phyloP scores from a whole-genome alignment of 2,113 vertebrate species.

The Elephantulus edwardii region DNA sequence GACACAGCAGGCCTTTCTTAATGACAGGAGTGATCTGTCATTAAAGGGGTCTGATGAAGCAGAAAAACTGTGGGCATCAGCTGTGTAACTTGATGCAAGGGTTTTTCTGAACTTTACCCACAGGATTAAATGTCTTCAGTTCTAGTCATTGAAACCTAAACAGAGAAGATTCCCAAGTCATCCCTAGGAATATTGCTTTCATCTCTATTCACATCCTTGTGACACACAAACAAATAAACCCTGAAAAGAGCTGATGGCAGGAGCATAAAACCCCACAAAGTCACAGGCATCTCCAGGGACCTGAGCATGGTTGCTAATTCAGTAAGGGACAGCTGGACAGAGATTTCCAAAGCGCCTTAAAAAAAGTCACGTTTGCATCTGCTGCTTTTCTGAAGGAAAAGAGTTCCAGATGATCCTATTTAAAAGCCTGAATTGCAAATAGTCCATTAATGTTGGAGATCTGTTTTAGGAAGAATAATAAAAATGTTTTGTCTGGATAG shows the following conservation, averaged over 20 bases:
- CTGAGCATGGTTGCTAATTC: not conserved
- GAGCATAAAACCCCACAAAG: not conserved
- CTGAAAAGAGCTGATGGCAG: not conserved
- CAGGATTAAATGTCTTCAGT: not conserved
- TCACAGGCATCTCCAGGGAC: not conserved
- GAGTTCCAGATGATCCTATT: conserved; percentile 1
- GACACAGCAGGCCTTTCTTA: not conserved
- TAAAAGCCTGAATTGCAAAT: conserved; percentile 47
- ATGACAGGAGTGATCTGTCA: not conserved
- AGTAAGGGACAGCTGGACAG: conserved; percentile 38
- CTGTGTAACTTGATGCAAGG: not conserved
- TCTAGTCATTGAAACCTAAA: not conserved
- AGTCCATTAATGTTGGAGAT: not conserved
- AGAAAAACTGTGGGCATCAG: not conserved
- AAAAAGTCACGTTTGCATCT: conserved; percentile 33
- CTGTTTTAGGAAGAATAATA: not conserved
- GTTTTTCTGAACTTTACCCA: not conserved
- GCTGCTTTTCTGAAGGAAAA: conserved; percentile 28
- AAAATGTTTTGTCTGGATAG: not conserved
- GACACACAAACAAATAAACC: not conserved
- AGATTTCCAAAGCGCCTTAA: conserved; percentile 6
- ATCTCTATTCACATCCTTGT: not conserved
- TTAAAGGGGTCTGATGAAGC: not conserved
- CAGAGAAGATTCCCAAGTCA: not conserved
- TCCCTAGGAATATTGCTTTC: not conserved